phyloP scores from a whole-genome alignment of 2,888 invertebrate genomes.

The Pecten maximus region DNA sequence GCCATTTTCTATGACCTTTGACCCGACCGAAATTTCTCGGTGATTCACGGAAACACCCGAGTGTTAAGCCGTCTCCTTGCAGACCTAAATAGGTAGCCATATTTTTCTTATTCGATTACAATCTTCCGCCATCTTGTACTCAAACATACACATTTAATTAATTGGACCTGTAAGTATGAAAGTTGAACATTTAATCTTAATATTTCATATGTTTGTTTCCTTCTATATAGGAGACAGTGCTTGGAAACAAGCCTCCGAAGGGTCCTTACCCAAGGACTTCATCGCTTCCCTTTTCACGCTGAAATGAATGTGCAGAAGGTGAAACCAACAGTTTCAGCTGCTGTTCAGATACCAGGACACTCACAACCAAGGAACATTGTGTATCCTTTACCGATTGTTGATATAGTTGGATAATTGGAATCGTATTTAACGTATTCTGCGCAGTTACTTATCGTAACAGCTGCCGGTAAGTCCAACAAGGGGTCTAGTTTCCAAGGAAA shows the following conservation, averaged over 20 bases:
- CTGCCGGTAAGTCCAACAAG: slow-evolving; percentile 30
- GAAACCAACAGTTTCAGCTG: slow-evolving; percentile 76
- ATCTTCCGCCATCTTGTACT: slow-evolving; percentile 73
- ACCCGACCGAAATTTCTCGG: slow-evolving; percentile 63
- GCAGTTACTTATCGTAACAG: slow-evolving; percentile 32
- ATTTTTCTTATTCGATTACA: slow-evolving; percentile 64
- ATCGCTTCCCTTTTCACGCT: slow-evolving; percentile 72
- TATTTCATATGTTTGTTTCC: slow-evolving; percentile 63
- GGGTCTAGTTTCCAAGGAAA: slow-evolving; percentile 23
- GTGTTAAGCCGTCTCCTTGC: slow-evolving; percentile 76
- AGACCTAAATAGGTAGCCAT: slow-evolving; percentile 78
- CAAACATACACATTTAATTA: slow-evolving; percentile 41
- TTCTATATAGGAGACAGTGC: slow-evolving; percentile 77
- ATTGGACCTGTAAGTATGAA: slow-evolving; percentile 58
- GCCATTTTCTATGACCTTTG: slow-evolving; percentile 59
- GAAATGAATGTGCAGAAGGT: slow-evolving; percentile 78
- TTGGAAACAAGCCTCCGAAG: slow-evolving; percentile 78
- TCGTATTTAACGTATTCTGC: neutral
- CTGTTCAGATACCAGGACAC: slow-evolving; percentile 72
- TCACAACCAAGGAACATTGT: slow-evolving; percentile 67
- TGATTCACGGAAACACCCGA: slow-evolving; percentile 74
- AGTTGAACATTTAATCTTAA: slow-evolving; percentile 52
- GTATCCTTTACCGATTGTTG: slow-evolving; percentile 66
- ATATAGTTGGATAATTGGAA: neutral
- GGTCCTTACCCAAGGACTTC: slow-evolving; percentile 76